phyloP scores from a whole-genome alignment of 2,113 vertebrate species.

The Entelurus aequoreus region DNA sequence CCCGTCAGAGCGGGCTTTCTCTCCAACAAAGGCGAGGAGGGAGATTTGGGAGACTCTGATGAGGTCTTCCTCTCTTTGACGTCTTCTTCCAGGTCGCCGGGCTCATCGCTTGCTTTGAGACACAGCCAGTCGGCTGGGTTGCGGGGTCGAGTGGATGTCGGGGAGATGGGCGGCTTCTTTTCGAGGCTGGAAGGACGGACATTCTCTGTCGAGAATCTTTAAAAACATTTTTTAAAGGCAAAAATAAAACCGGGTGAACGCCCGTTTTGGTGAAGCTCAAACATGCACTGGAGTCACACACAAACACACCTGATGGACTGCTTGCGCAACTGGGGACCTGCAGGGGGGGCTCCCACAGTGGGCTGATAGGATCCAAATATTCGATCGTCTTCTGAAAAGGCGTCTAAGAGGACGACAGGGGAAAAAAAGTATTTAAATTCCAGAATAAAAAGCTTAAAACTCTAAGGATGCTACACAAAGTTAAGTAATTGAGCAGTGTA shows the following conservation, averaged over 20 bases:
- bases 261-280: not conserved
- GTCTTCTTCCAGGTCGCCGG: conserved; percentile 3
- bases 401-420: conserved; percentile 19
- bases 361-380: conserved; percentile 84
- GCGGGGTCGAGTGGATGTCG: conserved; percentile 38
- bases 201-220: conserved; percentile 79
- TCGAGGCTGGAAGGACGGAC: conserved; percentile 59
- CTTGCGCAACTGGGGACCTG: conserved; percentile 70
- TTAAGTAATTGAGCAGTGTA: too few relatives aligned
- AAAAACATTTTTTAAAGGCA: not conserved
- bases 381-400: conserved; percentile 66
- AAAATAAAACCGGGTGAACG: not conserved
- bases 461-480: too few relatives aligned
- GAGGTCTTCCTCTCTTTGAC: conserved; percentile 27
- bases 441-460: not conserved
- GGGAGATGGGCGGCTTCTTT: conserved; percentile 44
- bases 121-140: conserved; percentile 78
- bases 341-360: conserved; percentile 61
- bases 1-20: conserved; percentile 24
- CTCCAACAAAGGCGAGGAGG: conserved; percentile 31
- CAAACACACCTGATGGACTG: conserved; percentile 77
- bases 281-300: not conserved
- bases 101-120: conserved; percentile 68
- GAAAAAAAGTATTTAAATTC: not conserved
- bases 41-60: conserved; percentile 9